Base-by-base conservation (phyloP, 1,140 invertebrate genomes). In the Potamilus streckersoni region DNA sequence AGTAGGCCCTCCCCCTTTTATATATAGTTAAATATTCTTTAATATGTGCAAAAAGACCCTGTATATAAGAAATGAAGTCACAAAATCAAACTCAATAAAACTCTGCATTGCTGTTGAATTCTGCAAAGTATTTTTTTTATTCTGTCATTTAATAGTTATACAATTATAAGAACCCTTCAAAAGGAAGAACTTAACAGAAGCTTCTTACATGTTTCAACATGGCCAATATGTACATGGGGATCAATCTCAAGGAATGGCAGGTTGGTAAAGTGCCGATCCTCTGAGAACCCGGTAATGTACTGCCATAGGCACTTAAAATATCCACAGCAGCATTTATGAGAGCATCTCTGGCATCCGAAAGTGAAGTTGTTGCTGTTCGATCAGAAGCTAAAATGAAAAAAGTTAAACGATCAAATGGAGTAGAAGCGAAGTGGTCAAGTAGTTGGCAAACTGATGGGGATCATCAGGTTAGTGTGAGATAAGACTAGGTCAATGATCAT, bases 241-340 rank as follows among this genome's bases (percentile, higher is more conserved):
- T 87, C 75, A 98, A 90, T 56, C 94, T 92, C 56, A 98, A 91
- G 83, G 93, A 93, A 65, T 91, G 90, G 1, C 96, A 95, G 49
- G 93, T 93, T 72, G 95, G 89, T 19, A 99, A 92, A 71, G 94
- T 93, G 6, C 90, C 90, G 19, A 92, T 86, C 59, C 93, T 92
- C 86, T 95, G 93, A 49, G 93, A 92, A 58, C 93, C 81, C 85
- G 84, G 76, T 78, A 91, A 56, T 74, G 87, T 87, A 64, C 80
- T 84, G 20, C 94, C 94, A 88, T 95, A 99, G 8, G 96, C 93
- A 67, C 93, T 93, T 49, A 99, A 90, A 78, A 96, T 93, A 91
- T 99, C 98, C 64, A 98, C 93, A 5, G 94, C 96, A 60, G 96
- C 97, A 91, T 98, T 99, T 62, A 98, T 95, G 73, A 99, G 93